Conservation (phyloP, 2,888 invertebrate genomes). For the Nemotelus pantherinus region DNA sequence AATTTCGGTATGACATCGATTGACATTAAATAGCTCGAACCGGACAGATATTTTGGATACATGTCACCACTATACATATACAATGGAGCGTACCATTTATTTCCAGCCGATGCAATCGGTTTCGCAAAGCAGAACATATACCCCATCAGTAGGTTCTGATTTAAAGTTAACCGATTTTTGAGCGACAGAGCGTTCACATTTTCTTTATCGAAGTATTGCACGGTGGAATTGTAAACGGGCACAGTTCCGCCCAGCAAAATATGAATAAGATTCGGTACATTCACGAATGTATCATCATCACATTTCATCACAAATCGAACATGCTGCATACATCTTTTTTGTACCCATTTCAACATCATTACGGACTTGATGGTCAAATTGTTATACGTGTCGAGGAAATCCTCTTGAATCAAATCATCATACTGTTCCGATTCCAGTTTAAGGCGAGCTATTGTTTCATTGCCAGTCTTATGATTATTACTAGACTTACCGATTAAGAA, state of each 20-base stretch:
- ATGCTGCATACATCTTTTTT: conserved; percentile 70
- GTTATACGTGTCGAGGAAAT: conserved; percentile 84
- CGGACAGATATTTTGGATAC: conserved; percentile 85
- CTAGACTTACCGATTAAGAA: conserved; percentile 59
- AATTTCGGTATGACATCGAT: conserved; percentile 72
- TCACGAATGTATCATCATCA: conserved; percentile 88
- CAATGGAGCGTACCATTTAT: conserved; percentile 86
- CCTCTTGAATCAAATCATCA: conserved; percentile 84
- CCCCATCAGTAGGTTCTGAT: conserved; percentile 73
- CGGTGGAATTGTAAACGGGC: conserved; percentile 63
- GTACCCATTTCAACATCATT: conserved; percentile 85
- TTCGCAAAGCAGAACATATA: conserved; percentile 81
- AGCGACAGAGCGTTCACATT: conserved; percentile 57
- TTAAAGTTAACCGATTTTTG: conserved; percentile 59
- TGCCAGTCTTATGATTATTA: conserved; percentile 57
- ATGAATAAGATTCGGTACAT: conserved; percentile 74
- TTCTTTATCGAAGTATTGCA: conserved; percentile 58
- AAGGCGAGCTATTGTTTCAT: conserved; percentile 72
- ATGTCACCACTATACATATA: conserved; percentile 78
- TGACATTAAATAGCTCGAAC: conserved; percentile 82
- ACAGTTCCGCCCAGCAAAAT: conserved; percentile 65
- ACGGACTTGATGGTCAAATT: conserved; percentile 87
- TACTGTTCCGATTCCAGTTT: conserved; percentile 73
- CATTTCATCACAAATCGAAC: conserved; percentile 82
- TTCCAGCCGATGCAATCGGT: conserved; percentile 76